These are phyloP conservation scores for Drosophila demipolita DNA, from an alignment of 2,888 invertebrate genomes.

Conservation along the genomic window DNA sequence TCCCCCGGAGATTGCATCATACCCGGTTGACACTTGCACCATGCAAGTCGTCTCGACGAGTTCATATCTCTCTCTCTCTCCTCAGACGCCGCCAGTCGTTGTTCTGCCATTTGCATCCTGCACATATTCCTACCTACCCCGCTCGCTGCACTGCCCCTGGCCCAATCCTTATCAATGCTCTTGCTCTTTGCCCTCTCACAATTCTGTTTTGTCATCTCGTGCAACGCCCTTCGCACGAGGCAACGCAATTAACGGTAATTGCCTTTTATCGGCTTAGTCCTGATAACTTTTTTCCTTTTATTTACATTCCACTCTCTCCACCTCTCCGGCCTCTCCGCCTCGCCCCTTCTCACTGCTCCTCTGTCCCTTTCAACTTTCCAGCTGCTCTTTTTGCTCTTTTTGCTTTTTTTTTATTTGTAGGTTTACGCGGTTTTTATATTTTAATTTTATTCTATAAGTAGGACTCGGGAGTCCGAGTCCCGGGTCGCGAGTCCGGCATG, in stretches of 20 bases:
- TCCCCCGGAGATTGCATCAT: constrained; percentile 5
- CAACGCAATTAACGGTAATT: constrained; percentile 81
- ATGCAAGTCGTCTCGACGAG: constrained; percentile 48
- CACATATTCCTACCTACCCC: constrained; percentile 48
- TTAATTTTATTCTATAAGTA: constrained; percentile 77
- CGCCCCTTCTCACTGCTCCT: neutral
- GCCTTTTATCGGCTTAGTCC: constrained; percentile 81
- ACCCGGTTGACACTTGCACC: constrained; percentile 37
- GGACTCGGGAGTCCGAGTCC: constrained; percentile 14
- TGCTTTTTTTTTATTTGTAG: constrained; percentile 61
- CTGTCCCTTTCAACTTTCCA: constrained; percentile 17
- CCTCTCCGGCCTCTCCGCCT: neutral
- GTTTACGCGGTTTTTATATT: constrained; percentile 79
- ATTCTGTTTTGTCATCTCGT: constrained; percentile 53
- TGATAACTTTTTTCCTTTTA: constrained; percentile 72
- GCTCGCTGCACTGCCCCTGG: neutral
- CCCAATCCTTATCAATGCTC: constrained; percentile 20
- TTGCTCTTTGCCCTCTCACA: constrained; percentile 37
- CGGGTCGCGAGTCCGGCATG: too few relatives aligned
- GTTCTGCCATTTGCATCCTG: constrained; percentile 68
- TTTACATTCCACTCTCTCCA: constrained; percentile 24
- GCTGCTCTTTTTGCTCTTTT: constrained; percentile 34
- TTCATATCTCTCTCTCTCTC: constrained; percentile 67
- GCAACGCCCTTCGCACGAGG: constrained; percentile 54
- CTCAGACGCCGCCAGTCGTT: constrained; percentile 25